phyloP scores from a whole-genome alignment of 2,113 vertebrate species.

The Copsychus sechellarum region DNA sequence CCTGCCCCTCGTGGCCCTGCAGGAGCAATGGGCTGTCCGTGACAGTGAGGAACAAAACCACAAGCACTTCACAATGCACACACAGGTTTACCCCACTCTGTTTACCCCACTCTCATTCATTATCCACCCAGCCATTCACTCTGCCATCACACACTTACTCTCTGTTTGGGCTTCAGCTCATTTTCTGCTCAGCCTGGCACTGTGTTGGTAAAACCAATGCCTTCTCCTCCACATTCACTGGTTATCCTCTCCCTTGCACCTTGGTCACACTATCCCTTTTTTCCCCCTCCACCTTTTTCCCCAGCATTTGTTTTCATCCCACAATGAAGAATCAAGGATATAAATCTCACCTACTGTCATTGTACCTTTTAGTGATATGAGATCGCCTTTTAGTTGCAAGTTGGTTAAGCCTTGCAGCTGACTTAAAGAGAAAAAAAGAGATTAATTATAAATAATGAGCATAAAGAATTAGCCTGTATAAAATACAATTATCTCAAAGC shows the following conservation, averaged over 20 bases:
- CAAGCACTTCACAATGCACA: fast-evolving
- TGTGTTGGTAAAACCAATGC: background rate
- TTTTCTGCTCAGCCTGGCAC: background rate
- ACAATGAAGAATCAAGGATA: background rate
- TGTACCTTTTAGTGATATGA: slow-evolving; percentile 71
- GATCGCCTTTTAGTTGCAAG: slow-evolving; percentile 33
- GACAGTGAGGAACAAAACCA: fast-evolving
- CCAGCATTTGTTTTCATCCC: background rate
- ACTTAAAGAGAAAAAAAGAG: slow-evolving; percentile 58
- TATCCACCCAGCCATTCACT: background rate
- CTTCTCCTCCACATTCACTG: background rate
- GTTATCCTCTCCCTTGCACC: background rate
- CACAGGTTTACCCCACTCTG: fast-evolving
- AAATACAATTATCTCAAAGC: background rate
- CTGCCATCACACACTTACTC: background rate
- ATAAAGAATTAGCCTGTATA: background rate
- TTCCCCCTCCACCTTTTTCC: background rate
- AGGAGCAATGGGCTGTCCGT: background rate
- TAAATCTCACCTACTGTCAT: background rate
- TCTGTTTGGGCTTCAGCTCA: background rate
- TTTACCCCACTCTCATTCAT: background rate
- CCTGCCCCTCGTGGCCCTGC: background rate
- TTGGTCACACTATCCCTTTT: background rate
- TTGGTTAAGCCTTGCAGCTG: slow-evolving; percentile 69
- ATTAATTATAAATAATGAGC: background rate